Percentiles rank a stretch among this genome's conserved stretches.
phyloP scores from a whole-genome alignment of 2,113 vertebrate species.

The Isichthys henryi region DNA sequence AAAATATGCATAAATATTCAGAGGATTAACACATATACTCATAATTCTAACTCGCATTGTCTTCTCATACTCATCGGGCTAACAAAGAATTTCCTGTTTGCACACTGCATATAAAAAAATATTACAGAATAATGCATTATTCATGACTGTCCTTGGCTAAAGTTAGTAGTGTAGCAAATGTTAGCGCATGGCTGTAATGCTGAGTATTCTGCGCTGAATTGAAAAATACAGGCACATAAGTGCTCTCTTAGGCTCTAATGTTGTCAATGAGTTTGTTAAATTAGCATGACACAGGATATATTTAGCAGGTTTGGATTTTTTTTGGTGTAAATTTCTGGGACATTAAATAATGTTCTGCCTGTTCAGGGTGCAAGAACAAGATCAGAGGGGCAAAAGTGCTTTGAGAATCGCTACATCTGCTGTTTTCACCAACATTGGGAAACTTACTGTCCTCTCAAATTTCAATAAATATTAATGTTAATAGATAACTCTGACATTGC shows the following conservation, averaged over 20 bases:
- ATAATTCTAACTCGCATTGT: background rate
- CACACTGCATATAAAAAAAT: background rate
- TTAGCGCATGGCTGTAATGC: background rate
- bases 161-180: background rate
- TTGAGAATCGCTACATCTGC: background rate
- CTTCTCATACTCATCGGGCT: background rate
- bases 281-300: background rate
- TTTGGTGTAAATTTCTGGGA: background rate
- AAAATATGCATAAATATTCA: background rate
- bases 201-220: background rate
- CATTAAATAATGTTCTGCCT: background rate
- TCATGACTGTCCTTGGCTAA: background rate
- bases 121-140: background rate
- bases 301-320: background rate
- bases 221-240: background rate
- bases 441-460: background rate
- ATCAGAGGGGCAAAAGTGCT: background rate
- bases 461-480: background rate
- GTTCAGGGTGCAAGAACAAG: background rate
- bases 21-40: background rate
- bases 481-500: background rate
- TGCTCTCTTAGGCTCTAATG: background rate
- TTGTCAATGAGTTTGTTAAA: background rate
- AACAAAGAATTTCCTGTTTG: background rate
- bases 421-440: background rate